These are phyloP conservation scores for Amblyteles armatorius DNA, from an alignment of 2,888 invertebrate species.

Conservation along the genomic window DNA sequence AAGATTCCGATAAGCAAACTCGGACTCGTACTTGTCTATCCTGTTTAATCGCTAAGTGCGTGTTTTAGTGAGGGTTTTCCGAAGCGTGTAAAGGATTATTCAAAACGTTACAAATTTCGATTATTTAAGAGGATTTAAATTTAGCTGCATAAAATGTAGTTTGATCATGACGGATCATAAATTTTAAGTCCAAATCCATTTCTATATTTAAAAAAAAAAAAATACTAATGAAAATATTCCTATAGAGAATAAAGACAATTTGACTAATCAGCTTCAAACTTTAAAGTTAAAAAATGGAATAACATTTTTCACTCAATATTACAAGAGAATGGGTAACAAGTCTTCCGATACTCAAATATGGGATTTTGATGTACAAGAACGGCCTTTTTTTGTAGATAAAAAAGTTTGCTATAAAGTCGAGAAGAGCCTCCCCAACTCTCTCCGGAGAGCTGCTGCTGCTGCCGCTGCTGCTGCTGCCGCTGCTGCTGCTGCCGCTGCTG, in stretches of 20 bases:
- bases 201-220: too few relatives aligned
- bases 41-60: constrained; percentile 59
- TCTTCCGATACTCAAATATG: constrained; percentile 1
- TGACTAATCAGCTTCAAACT: too few relatives aligned
- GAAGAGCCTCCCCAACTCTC: constrained; percentile 30
- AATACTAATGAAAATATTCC: neutral
- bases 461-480: constrained; percentile 32
- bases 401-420: neutral
- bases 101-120: neutral
- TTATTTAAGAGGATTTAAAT: neutral
- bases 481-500: constrained; percentile 33
- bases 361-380: neutral
- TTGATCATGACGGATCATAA: neutral
- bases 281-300: neutral
- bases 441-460: constrained; percentile 35
- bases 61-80: neutral
- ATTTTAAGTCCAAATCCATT: too few relatives aligned
- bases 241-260: too few relatives aligned
- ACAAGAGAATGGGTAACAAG: neutral
- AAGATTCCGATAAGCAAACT: neutral
- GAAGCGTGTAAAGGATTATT: too few relatives aligned
- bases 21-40: constrained; percentile 33
- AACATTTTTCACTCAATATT: neutral
- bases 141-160: neutral
- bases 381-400: neutral